Evolutionary conservation across 2,113 vertebrate genomes (phyloP), one percentile per base, ranked within the genome.

Genomic region (Atherinomorus stipes): DNA sequence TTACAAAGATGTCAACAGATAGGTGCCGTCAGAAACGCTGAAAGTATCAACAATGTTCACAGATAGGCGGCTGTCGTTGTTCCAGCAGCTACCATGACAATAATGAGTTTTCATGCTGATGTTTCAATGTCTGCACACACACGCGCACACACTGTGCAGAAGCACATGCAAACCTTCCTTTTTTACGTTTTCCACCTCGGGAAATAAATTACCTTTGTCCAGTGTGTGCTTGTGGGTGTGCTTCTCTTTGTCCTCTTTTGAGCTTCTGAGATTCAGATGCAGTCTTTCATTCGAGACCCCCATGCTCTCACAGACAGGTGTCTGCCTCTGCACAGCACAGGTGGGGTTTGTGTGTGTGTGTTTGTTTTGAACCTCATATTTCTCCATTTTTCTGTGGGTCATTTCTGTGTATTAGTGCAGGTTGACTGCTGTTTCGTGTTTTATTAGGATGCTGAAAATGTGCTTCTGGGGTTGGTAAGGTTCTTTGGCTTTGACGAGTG

Each of bases 131-230:
- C 51, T 37, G 6, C 69, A 52, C 66, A 62, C 66, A 59, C 59
- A 37, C 68, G 63, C 42, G 28, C 52, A 47, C 45, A 70, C 28
- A 23, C 64, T 51, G 62, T 64, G 69, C 74, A 52, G 82, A 88
- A 80, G 75, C 53, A 47, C 78, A 90, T 72, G 71, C 84, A 91
- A 89, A 88, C 81, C 54, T 83, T 83, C 61, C 62, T 40, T 75
- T 81, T 81, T 85, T 74, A 31, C 78, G 69, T 84, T 74, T 85
- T 71, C 66, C 76, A 76, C 74, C 73, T 69, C 72, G 85, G 67
- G 59, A 91, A 93, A 93, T 91, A 90, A 93, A 93, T 93, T 88
- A 90, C 88, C 86, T 89, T 90, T 86, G 87, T 92, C 83, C 85
- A 87, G 67, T 68, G 57, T 75, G 68, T 80, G 71, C 67, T 7